Base-by-base conservation (phyloP, 1,140 invertebrate species). In the Cotesia vestalis region DNA sequence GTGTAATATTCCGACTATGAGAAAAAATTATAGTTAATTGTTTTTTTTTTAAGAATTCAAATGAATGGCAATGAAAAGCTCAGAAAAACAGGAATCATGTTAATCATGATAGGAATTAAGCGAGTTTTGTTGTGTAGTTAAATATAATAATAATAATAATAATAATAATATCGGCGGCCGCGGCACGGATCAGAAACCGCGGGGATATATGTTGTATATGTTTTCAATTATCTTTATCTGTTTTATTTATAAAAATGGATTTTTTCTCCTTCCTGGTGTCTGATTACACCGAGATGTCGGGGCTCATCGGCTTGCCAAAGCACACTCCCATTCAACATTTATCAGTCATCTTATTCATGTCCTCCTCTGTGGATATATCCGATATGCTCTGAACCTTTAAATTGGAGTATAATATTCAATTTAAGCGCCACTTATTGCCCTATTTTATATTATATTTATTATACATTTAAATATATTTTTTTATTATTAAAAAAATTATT, bases 261-360 rank as follows among this genome's bases (percentile, higher is more conserved):
- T 75, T 77, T 75, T 69, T 76, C 17, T 53, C 66, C 70, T 69
- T 69, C 75, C 60, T 74, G 83, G 85, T 87, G 82, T 86, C 84
- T 87, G 85, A 87, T 87, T 87, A 87, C 85, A 85, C 82, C 80
- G 84, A 84, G 85, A 87, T 87, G 85, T 83, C 84, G 84, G 84
- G 72, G 69, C 40, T 46, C 40, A 46, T 51, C 76, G 78, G 71
- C 77, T 81, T 79, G 79, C 78, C 78, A 75, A 78, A 55, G 73
- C 66, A 46, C 62, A 69, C 66, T 67, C 76, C 20, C 17, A 51
- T 46, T 46, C 40, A 46, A 46, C 6, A 46, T 46, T 46, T 46
- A 46, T 46, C 40, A 46, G 40, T 46, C 40, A 46, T 46, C 59
- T 5, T 17, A 11, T 34, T 77, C 78, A 76, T 77, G 66, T 66